Percentiles rank a stretch among this genome's conserved stretches.
Evolutionary conservation across 2,888 invertebrate genomes (phyloP).

Genomic region (Drosophila cracens): DNA sequence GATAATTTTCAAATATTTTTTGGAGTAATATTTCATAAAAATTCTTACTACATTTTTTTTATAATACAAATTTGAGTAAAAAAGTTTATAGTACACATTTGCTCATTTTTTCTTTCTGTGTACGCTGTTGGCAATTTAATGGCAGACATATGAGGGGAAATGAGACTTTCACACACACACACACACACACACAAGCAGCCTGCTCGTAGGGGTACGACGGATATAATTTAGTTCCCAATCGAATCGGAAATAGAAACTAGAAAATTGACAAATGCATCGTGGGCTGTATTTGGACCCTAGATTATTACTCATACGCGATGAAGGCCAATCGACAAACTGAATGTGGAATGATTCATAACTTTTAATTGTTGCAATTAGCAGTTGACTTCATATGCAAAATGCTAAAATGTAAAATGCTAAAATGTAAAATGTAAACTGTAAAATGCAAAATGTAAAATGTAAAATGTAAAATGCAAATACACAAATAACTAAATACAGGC

Average conservation of each 20-base stretch:
- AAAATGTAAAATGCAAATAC: constrained; percentile 12
- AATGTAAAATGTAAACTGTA: not conserved
- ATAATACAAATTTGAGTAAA: not conserved
- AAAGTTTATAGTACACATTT: not conserved
- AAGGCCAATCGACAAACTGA: not conserved
- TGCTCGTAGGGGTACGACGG: constrained; percentile 33
- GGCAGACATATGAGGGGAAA: constrained; percentile 56
- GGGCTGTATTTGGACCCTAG: constrained; percentile 7
- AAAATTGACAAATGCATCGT: constrained; percentile 46
- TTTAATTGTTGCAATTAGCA: constrained; percentile 56
- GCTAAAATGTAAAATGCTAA: constrained; percentile 28
- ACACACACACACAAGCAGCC: constrained; percentile 10
- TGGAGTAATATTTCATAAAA: not conserved
- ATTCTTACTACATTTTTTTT: not conserved
- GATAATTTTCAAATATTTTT: not conserved
- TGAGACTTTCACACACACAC: constrained; percentile 41
- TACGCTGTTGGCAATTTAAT: constrained; percentile 36
- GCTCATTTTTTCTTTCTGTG: not conserved
- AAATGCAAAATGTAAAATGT: not conserved
- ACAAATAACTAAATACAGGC: constrained; percentile 25
- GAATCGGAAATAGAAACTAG: constrained; percentile 71
- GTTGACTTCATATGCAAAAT: constrained; percentile 48
- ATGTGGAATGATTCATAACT: constrained; percentile 47
- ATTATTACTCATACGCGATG: constrained; percentile 47
- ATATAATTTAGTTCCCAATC: constrained; percentile 70